Evolutionary conservation across 2,888 invertebrate genomes (phyloP).

Genomic region (Nasonia oneida): DNA sequence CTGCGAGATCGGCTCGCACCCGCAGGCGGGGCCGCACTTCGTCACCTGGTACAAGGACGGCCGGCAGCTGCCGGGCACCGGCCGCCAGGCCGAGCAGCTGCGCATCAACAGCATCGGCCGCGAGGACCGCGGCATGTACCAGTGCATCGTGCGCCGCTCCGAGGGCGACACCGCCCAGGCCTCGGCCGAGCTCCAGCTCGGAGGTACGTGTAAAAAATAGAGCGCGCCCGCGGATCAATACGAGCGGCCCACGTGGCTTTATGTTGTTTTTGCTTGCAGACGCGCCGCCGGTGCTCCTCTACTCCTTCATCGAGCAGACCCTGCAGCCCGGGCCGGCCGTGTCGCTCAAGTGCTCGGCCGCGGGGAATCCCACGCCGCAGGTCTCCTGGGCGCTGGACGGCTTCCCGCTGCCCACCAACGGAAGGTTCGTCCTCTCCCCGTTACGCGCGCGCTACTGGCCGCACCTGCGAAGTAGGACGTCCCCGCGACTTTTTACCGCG

Average conservation of each 20-base stretch:
- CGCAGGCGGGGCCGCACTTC: slow-evolving; percentile 81
- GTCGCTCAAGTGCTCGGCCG: slow-evolving; percentile 88
- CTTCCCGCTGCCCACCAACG: slow-evolving; percentile 84
- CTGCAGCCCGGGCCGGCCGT: slow-evolving; percentile 89
- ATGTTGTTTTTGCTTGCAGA: slow-evolving; percentile 80
- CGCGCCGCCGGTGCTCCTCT: slow-evolving; percentile 87
- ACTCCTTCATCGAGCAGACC: slow-evolving; percentile 89
- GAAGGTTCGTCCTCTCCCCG: slow-evolving; percentile 72
- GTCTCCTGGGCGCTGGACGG: slow-evolving; percentile 89
- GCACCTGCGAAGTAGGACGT: too few relatives aligned
- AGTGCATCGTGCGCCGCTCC: slow-evolving; percentile 86
- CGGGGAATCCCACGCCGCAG: slow-evolving; percentile 89
- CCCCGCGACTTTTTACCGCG: neutral
- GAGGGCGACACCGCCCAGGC: slow-evolving; percentile 89
- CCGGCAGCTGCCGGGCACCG: slow-evolving; percentile 84
- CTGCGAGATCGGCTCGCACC: slow-evolving; percentile 76
- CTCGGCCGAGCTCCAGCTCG: slow-evolving; percentile 86
- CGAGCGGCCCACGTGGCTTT: too few relatives aligned
- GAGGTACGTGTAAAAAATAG: slow-evolving; percentile 79
- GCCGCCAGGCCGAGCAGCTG: slow-evolving; percentile 84
- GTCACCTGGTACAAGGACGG: slow-evolving; percentile 86
- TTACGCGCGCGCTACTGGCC: too few relatives aligned
- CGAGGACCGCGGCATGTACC: slow-evolving; percentile 89
- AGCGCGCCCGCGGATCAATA: neutral
- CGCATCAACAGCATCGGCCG: slow-evolving; percentile 85